Base-by-base conservation (phyloP, 2,113 vertebrate species). In the Lophius piscatorius region DNA sequence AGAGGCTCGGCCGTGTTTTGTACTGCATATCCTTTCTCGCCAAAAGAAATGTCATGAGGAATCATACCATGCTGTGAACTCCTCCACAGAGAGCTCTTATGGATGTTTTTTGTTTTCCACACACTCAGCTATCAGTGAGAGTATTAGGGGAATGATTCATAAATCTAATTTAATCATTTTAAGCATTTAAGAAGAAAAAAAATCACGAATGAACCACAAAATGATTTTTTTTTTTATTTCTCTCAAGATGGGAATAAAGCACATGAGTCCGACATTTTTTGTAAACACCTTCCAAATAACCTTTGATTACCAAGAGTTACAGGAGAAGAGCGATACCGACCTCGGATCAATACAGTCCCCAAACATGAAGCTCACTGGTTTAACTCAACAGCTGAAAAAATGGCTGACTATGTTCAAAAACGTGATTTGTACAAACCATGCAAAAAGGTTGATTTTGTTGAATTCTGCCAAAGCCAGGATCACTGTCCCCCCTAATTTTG, bases 1-100 rank as follows among this genome's bases (percentile, higher is more conserved):
- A 75, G 49, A 88, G 74, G 39, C 60, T 61, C 60, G 64, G 72
- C 42, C 26, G 22, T 73, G 54, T 84, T 86, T 87, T 77, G 55
- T 82, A 77, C 71, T 64, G 67, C 72, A 66, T 83, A n/a, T 8
- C 36, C 35, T 60, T 47, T 75, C 26, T 63, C 51, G 28, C 45
- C 40, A 56, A 70, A 60, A 31, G 35, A 79, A 58, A 66, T 50
- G 49, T 63, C 38, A 55, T 33, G 33, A 61, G 58, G 42, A 69
- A 63, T 44, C 35, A 45, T 33, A 56, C 40, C 47, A 42, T 33
- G 47, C 13, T 63, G 2, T 44, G 44, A 24, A 21, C 40, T 46
- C 45, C 54, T 28, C 47, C 31, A 54, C n/a, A 31, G 8, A 31
- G 5, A 47, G 68, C 39, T 63, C 48, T 71, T 51, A 42, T 72